Base-by-base conservation (phyloP, 2,888 invertebrate genomes). In the Xylocampa areola region DNA sequence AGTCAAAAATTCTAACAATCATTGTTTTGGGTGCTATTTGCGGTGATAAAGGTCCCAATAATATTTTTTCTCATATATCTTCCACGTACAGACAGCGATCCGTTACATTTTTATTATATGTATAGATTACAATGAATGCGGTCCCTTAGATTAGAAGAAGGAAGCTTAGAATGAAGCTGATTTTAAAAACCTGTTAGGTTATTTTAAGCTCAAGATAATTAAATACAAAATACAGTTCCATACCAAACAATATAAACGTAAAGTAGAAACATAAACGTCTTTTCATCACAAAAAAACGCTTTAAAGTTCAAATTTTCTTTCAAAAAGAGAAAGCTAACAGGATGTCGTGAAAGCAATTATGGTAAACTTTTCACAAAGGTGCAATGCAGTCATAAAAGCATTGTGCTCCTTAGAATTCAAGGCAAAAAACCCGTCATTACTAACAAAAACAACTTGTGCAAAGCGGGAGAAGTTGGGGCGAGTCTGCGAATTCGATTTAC, bases 401-500 rank as follows among this genome's bases (percentile, higher is more conserved):
- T 76, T 76, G 70, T 75, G 68, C 72, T 70, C 57, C 65, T 76
- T 68, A 73, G 62, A 68, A 77, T 73, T 67, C 61, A 57, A 41
- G 45, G 58, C 50, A 65, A 74, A 67, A 70, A 79, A 79, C 53
- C 59, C 67, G 71, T 79, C 79, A 73, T 77, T 71, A 79, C 79
- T 45, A 72, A 72, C 73, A 77, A 75, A 75, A 75, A 77, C 71
- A 69, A 77, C 66, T 77, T 68, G 58, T 40, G 52, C 55, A 41
- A 59, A 65, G 70, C 65, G 61, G 53, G 55, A 60, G 62, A 63
- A 62, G 41, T 64, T 54, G 64, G 55, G 55, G 70, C 58, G 57
- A 73, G 37, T 77, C 68, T 47, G 40, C 69, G 73, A 76, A 80
- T 82, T 80, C 79, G 81, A 88, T 89, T 89, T 87, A 82, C 88